phyloP scores from a whole-genome alignment of 2,797 vertebrate species.

The Malacoctenus gilli region DNA sequence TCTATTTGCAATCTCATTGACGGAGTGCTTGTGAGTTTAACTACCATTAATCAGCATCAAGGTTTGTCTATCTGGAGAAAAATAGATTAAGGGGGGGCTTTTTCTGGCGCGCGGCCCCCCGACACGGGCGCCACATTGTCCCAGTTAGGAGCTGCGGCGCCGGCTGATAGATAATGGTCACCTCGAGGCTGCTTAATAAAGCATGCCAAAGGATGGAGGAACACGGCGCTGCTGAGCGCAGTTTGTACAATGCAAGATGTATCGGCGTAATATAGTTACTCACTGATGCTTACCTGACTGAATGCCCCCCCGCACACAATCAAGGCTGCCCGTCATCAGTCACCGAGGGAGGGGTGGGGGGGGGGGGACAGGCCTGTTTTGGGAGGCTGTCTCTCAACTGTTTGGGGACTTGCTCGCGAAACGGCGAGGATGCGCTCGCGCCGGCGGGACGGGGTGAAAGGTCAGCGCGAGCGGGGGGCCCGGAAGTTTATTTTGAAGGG shows the following conservation, averaged over 20 bases:
- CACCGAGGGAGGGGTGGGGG: constrained; percentile 67
- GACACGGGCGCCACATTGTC: constrained; percentile 83
- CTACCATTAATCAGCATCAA: constrained; percentile 87
- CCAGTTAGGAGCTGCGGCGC: constrained; percentile 85
- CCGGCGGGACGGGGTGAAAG: too few relatives aligned
- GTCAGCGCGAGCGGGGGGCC: too few relatives aligned
- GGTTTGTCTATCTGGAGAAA: constrained; percentile 86
- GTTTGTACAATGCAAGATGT: constrained; percentile 99
- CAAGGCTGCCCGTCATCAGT: constrained; percentile 90
- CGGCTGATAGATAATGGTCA: constrained; percentile 96
- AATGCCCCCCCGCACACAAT: constrained; percentile 92
- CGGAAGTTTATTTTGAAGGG: too few relatives aligned
- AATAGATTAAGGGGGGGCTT: constrained; percentile 86
- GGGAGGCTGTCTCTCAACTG: constrained; percentile 71
- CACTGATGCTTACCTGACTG: constrained; percentile 99
- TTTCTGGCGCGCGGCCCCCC: constrained; percentile 83
- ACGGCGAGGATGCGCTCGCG: constrained; percentile 63
- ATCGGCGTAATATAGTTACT: constrained; percentile 98
- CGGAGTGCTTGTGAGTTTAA: constrained; percentile 84
- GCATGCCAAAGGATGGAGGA: constrained; percentile 95
- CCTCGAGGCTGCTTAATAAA: constrained; percentile 98
- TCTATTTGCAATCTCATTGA: constrained; percentile 85
- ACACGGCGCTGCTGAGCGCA: constrained; percentile 93
- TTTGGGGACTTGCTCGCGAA: constrained; percentile 66
- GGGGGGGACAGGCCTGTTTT: constrained; percentile 58